Evolutionary conservation across 1,140 invertebrate species (phyloP), one percentile per base, ranked within the genome.

Genomic region (Drosophila baimaii): DNA sequence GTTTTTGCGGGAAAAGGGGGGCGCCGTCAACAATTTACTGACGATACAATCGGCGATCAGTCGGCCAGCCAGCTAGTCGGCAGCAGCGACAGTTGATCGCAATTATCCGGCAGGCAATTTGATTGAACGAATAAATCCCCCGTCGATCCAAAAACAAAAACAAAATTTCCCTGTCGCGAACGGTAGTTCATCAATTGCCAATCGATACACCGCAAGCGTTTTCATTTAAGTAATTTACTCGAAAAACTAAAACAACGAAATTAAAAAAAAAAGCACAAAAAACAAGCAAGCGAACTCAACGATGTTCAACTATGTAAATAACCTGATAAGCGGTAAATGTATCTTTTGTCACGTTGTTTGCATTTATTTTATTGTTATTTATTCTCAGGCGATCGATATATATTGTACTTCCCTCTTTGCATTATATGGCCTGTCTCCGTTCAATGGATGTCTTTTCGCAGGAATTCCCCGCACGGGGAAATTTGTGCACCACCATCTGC

Each of bases 101-200:
- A 81, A 83, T 85, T 85, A 88, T 76, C 71, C 64, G 79, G 46
- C 66, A n/a, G 66, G 51, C 68, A 70, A 66, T 79, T 86, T 70
- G 63, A 79, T 86, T 77, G 79, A 76, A 52, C 79, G 29, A 61
- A 29, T 19, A 47, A 21, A 25, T 33, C 33, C 33, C 46, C 46
- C 29, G 21, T 6, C 31, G 12, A 0, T 5, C 13, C 10, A 57
- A 63, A 39, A 15, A 39, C 25, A 21, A 37, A 37, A 47, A 35
- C 23, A 27, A 17, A 49, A 49, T 17, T 52, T 33, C 17, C 19
- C 29, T 33, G 13, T 29, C 29, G n/a, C 41, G 35, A 41, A 43
- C 35, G 33, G 33, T 37, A 59, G 47, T 56, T 81, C 63, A 54
- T 77, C 79, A 88, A 86, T 88, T 86, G 76, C 61, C 79, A 73